Percentiles rank a stretch among this genome's conserved stretches.
These are phyloP conservation scores for Tupaia chinensis DNA, from an alignment of 2,113 vertebrate genomes.

Conservation along the genomic window DNA sequence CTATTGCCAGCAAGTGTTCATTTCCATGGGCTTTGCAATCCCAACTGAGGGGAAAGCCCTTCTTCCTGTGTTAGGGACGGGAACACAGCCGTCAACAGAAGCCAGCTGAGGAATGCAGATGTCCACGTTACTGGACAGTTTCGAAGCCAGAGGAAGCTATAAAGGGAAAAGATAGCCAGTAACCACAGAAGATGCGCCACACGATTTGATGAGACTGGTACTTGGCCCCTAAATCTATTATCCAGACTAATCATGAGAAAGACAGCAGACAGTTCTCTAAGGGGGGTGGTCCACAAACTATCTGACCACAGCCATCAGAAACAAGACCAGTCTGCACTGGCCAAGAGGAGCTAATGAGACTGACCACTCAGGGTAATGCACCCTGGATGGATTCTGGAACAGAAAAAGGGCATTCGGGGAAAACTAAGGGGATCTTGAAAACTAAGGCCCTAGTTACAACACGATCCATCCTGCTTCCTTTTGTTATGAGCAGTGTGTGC, in stretches of 20 bases:
- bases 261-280: background rate
- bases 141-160: background rate
- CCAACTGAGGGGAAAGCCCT: background rate
- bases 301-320: background rate
- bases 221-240: background rate
- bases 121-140: background rate
- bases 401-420: background rate
- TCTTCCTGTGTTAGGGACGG: background rate
- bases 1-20: background rate
- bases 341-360: background rate
- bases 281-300: background rate
- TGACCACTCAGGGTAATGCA: rapidly evolving
- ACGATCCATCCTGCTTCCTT: no score
- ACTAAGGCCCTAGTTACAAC: background rate
- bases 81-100: background rate
- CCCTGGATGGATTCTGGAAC: background rate
- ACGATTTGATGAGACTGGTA: rapidly evolving
- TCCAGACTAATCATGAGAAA: background rate
- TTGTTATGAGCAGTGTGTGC: no score
- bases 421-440: background rate
- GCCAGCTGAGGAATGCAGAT: background rate
- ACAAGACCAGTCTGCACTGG: no score
- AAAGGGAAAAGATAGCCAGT: background rate
- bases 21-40: background rate
- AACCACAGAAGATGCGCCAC: rapidly evolving